Evolutionary conservation across 1,140 invertebrate species (phyloP).

Genomic region (Eriocheir sinensis): DNA sequence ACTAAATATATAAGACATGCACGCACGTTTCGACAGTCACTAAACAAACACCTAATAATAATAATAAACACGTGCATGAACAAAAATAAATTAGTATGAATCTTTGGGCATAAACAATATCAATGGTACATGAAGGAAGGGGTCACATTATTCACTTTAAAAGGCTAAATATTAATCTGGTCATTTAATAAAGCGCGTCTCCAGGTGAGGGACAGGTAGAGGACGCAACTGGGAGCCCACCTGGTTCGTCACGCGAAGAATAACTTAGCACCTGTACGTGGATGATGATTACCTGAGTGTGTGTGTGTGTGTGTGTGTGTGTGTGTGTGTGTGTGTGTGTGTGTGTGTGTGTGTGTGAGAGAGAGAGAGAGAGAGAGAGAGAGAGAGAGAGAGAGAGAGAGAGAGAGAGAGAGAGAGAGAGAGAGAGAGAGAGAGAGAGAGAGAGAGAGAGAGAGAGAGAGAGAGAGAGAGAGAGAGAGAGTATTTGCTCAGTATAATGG

Average conservation of each 20-base stretch:
- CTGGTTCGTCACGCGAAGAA: background rate
- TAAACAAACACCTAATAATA: too few relatives aligned
- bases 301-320: slow-evolving; percentile 5
- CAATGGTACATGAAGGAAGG: too few relatives aligned
- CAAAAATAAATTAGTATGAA: too few relatives aligned
- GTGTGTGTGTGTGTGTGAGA: background rate
- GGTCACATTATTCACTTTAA: too few relatives aligned
- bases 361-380: background rate
- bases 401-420: slow-evolving; percentile 25
- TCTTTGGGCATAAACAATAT: too few relatives aligned
- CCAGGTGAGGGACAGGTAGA: too few relatives aligned
- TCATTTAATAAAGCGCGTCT: too few relatives aligned
- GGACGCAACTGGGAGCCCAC: too few relatives aligned
- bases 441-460: slow-evolving; percentile 47
- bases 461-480: slow-evolving; percentile 2
- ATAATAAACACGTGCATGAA: too few relatives aligned
- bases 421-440: slow-evolving; percentile 60
- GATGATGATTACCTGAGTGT: background rate
- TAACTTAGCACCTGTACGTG: background rate
- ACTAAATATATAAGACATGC: too few relatives aligned
- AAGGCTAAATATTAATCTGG: too few relatives aligned
- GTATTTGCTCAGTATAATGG: background rate
- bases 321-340: background rate
- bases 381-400: background rate
- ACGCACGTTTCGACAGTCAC: too few relatives aligned